A percentile compares a stretch with the other conserved stretches of the same genome.
phyloP scores from a whole-genome alignment of 2,797 vertebrate genomes.

The Hydrolagus colliei region DNA sequence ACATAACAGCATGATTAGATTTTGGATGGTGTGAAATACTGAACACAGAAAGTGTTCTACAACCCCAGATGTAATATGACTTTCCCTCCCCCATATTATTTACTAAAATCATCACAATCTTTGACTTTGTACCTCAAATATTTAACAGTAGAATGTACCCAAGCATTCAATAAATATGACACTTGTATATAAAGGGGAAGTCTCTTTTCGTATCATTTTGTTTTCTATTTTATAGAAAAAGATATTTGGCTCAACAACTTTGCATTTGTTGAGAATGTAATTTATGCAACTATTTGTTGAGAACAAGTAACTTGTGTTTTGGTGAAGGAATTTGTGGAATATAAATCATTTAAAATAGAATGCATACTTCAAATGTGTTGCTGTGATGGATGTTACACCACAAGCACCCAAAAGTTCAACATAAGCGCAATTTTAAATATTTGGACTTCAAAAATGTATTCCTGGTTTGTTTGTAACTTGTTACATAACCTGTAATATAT shows the following conservation, averaged over 20 bases:
- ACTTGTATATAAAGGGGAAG: background rate
- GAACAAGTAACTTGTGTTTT: background rate
- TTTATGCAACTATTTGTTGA: background rate
- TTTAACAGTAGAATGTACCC: background rate
- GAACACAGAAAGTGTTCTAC: background rate
- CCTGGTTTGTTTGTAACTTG: background rate
- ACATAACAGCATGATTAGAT: background rate
- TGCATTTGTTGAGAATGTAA: background rate
- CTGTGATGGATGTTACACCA: background rate
- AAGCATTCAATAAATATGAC: slow-evolving; percentile 4
- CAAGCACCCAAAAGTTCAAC: background rate
- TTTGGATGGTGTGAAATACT: background rate
- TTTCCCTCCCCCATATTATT: background rate
- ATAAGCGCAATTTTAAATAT: background rate
- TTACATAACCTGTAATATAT: background rate
- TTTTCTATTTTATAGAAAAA: background rate
- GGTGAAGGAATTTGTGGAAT: background rate
- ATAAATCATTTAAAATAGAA: background rate
- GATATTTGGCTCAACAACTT: too few species aligned
- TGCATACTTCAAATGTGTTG: background rate
- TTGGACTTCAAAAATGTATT: background rate
- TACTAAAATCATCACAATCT: background rate
- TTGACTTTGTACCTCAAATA: background rate
- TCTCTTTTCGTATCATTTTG: background rate
- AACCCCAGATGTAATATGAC: background rate